A percentile compares a stretch with the other conserved stretches of the same genome.
phyloP scores from a whole-genome alignment of 2,888 invertebrate species.

The Pyrgus malvae region DNA sequence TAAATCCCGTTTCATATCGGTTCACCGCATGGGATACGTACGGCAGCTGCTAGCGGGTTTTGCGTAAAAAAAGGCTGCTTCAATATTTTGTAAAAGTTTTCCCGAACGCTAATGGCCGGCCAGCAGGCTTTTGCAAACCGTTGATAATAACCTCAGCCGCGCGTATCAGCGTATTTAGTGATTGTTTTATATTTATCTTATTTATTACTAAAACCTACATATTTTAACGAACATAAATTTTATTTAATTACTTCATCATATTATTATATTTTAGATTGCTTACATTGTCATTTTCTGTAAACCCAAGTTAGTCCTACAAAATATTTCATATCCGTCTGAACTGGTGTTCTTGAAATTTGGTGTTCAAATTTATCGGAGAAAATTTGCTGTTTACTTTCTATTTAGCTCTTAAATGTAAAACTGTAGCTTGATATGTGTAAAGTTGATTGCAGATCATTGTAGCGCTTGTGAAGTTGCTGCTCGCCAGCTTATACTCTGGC shows the following conservation, averaged over 20 bases:
- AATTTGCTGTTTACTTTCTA: too few species aligned
- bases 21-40: background rate
- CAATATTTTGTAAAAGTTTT: slow-evolving; percentile 24
- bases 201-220: background rate
- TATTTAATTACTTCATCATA: too few species aligned
- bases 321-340: too few species aligned
- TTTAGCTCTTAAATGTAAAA: too few species aligned
- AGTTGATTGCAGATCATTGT: background rate
- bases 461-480: background rate
- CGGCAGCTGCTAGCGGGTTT: slow-evolving; percentile 10
- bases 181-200: background rate
- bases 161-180: slow-evolving; percentile 5
- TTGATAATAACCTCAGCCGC: slow-evolving; percentile 7
- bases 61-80: slow-evolving; percentile 7
- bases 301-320: too few species aligned
- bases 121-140: background rate
- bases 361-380: too few species aligned
- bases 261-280: too few species aligned
- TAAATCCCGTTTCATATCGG: slow-evolving; percentile 16
- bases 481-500: background rate
- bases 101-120: slow-evolving; percentile 1
- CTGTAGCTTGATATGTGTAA: too few species aligned
- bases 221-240: too few species aligned
- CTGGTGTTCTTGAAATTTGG: too few species aligned
- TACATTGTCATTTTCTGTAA: too few species aligned